phyloP scores from a whole-genome alignment of 2,888 invertebrate genomes.

The Emesis furor region DNA sequence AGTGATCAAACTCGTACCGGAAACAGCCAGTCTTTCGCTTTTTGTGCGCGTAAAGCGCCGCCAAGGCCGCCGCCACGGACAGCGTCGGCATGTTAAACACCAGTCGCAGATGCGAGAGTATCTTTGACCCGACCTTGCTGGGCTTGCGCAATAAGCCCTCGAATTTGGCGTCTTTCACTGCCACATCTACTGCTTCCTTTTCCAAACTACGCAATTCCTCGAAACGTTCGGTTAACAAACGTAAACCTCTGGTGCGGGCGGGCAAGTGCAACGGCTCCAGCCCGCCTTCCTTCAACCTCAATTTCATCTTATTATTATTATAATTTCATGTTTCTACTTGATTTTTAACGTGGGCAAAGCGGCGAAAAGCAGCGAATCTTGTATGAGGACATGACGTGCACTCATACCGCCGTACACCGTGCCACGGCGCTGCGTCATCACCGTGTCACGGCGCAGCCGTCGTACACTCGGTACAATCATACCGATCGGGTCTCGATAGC shows the following conservation, averaged over 20 bases:
- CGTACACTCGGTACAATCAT: too few relatives aligned
- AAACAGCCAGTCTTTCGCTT: conserved; percentile 23
- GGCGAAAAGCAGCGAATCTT: too few relatives aligned
- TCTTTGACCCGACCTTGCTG: conserved; percentile 12
- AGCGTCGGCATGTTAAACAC: conserved; percentile 15
- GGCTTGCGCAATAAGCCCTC: conserved; percentile 19
- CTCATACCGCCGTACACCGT: too few relatives aligned
- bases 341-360: too few relatives aligned
- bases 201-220: conserved; percentile 11
- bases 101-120: conserved; percentile 19
- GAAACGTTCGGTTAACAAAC: conserved; percentile 14
- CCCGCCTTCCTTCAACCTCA: too few relatives aligned
- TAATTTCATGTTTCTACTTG: too few relatives aligned
- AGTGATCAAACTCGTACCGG: conserved; percentile 10
- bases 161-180: conserved; percentile 18
- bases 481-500: too few relatives aligned
- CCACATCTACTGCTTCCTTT: conserved; percentile 9
- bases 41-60: background rate
- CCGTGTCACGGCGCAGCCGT: too few relatives aligned
- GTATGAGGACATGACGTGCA: too few relatives aligned
- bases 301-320: too few relatives aligned
- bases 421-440: too few relatives aligned
- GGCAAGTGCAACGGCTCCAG: background rate
- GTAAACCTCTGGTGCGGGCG: background rate
- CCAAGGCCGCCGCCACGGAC: background rate